These are phyloP conservation scores for Porites australiensis DNA, from an alignment of 64 coral and sea anemone species.

Conservation along the genomic window DNA sequence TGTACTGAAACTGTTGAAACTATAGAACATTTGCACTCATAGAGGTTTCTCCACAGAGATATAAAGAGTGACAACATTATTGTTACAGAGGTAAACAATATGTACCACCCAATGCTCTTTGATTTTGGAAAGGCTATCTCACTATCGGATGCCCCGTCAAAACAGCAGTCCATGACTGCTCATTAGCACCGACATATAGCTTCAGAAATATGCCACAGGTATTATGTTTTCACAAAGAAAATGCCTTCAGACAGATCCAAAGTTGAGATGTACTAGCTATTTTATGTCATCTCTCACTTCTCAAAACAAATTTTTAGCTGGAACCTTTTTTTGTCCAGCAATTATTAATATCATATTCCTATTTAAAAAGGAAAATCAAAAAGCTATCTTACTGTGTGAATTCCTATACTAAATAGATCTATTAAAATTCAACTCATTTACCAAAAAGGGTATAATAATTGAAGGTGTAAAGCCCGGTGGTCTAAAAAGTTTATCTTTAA, in stretches of 20 bases:
- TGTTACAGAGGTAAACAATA: too few relatives aligned
- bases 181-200: constrained; percentile 1
- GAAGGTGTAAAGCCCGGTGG: not conserved
- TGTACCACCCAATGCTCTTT: constrained; percentile 8
- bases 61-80: too few relatives aligned
- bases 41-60: too few relatives aligned
- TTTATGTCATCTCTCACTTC: not conserved
- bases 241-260: constrained; percentile 1
- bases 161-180: constrained; percentile 5
- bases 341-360: too few relatives aligned
- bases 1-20: constrained; percentile 2
- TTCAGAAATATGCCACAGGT: constrained; percentile 13
- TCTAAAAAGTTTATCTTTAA: not conserved
- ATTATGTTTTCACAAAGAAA: constrained; percentile 24
- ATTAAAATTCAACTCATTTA: too few relatives aligned
- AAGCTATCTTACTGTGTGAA: too few relatives aligned
- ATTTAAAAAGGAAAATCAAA: too few relatives aligned
- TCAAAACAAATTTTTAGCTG: not conserved
- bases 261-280: constrained; percentile 8
- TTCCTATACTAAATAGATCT: too few relatives aligned
- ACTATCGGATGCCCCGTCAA: constrained; percentile 3
- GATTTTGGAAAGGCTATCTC: not conserved
- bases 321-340: too few relatives aligned
- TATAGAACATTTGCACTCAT: too few relatives aligned
- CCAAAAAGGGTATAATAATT: too few relatives aligned